A percentile compares a stretch with the other conserved stretches of the same genome.
These are phyloP conservation scores for Nanger granti DNA, from an alignment of 2,113 vertebrate genomes.

Conservation along the genomic window DNA sequence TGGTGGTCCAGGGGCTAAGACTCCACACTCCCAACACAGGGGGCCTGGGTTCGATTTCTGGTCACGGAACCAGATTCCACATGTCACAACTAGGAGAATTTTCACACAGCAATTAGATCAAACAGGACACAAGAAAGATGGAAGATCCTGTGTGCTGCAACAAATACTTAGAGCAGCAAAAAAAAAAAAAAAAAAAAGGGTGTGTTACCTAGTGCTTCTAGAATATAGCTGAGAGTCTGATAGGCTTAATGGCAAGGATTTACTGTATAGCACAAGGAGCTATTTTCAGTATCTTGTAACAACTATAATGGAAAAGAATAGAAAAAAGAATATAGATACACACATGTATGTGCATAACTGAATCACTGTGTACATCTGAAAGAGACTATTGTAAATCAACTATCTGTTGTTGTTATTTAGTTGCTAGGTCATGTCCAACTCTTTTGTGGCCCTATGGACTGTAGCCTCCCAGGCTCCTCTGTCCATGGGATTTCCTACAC, in stretches of 20 bases:
- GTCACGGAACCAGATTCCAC: not conserved
- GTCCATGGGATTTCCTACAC: not conserved
- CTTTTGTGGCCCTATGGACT: not conserved
- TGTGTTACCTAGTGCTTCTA: not conserved
- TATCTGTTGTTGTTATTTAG: not conserved
- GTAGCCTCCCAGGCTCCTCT: not conserved
- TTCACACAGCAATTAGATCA: not conserved
- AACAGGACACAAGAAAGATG: not conserved
- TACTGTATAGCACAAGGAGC: not conserved
- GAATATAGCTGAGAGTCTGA: not conserved
- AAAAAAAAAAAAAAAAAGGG: not conserved
- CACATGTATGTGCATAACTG: not conserved
- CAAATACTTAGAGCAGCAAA: not conserved
- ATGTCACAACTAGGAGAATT: fast-evolving
- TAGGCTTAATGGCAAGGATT: not conserved
- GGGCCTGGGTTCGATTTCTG: not conserved
- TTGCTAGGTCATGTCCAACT: not conserved
- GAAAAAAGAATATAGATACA: not conserved
- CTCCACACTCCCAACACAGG: not conserved
- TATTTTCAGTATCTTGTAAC: not conserved
- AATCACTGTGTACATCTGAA: not conserved
- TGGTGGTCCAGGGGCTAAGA: not conserved
- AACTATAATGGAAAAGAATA: not conserved
- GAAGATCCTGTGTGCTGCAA: not conserved
- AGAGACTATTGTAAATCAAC: not conserved